Evolutionary conservation across 2,113 vertebrate genomes (phyloP).

Genomic region (Lepisosteus oculatus): DNA sequence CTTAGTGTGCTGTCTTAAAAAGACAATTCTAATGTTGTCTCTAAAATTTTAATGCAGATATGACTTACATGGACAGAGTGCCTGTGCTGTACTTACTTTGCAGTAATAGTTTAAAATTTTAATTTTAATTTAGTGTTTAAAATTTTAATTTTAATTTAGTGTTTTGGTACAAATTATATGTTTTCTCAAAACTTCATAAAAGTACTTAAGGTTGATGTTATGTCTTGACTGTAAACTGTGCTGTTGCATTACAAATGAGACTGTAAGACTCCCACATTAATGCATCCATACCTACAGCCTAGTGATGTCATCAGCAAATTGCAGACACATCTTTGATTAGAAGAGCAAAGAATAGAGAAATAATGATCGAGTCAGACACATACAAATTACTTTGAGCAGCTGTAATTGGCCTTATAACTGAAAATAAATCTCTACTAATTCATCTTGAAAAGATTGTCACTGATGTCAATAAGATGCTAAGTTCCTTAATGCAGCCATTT

Average conservation of each 20-base stretch:
- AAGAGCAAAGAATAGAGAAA: background rate
- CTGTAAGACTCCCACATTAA: background rate
- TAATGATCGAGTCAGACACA: background rate
- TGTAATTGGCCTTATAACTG: slow-evolving; percentile 2
- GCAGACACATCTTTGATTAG: slow-evolving; percentile 1
- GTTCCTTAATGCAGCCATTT: slow-evolving; percentile 1
- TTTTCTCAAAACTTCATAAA: too few relatives aligned
- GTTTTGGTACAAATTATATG: too few relatives aligned
- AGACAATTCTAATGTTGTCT: too few relatives aligned
- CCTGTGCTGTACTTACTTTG: too few relatives aligned
- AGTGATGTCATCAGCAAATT: background rate
- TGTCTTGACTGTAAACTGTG: too few relatives aligned
- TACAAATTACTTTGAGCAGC: slow-evolving; percentile 7
- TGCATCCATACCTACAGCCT: background rate
- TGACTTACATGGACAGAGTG: too few relatives aligned
- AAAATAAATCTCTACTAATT: slow-evolving; percentile 7
- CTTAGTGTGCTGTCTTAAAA: too few relatives aligned
- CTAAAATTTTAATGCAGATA: too few relatives aligned
- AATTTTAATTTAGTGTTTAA: too few relatives aligned
- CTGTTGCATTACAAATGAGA: background rate
- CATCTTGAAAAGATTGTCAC: slow-evolving; percentile 1
- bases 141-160: too few relatives aligned
- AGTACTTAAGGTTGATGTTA: too few relatives aligned
- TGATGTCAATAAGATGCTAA: slow-evolving; percentile 6
- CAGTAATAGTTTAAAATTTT: too few relatives aligned